Percentiles rank a stretch among this genome's conserved stretches.
These are phyloP conservation scores for Channa striata DNA, from an alignment of 2,797 vertebrate genomes.

Conservation along the genomic window DNA sequence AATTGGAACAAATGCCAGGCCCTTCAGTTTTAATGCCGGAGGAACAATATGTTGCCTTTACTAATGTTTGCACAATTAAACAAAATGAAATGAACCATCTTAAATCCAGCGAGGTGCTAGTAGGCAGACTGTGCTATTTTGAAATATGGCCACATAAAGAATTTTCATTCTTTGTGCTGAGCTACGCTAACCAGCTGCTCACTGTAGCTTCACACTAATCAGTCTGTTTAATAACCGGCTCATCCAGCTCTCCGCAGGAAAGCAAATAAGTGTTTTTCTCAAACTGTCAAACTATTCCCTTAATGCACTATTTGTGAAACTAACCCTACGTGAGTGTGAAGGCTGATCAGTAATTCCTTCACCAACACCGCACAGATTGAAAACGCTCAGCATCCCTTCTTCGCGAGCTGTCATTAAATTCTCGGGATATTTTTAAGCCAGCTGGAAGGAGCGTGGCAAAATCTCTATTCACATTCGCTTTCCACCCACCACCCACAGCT, in stretches of 20 bases:
- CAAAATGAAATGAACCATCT: neutral
- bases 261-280: neutral
- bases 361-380: slow-evolving; percentile 35
- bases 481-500: slow-evolving; percentile 78
- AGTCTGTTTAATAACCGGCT: slow-evolving; percentile 3
- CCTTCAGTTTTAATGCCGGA: neutral
- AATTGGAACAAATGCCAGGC: neutral
- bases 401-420: slow-evolving; percentile 55
- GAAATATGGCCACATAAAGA: neutral
- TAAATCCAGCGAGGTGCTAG: neutral
- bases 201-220: slow-evolving; percentile 7
- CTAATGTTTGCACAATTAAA: too few species aligned
- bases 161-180: slow-evolving; percentile 10
- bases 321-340: slow-evolving; percentile 7
- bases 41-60: too few species aligned
- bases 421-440: slow-evolving; percentile 69
- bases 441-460: slow-evolving; percentile 66
- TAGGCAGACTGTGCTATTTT: neutral
- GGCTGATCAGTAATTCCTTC: slow-evolving; percentile 32
- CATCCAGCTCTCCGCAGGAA: neutral
- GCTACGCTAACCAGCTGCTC: neutral
- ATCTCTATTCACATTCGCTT: slow-evolving; percentile 73
- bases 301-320: slow-evolving; percentile 19
- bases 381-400: slow-evolving; percentile 40
- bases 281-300: neutral